A percentile compares a stretch with the other conserved stretches of the same genome.
Evolutionary conservation across 2,113 vertebrate species (phyloP).

Genomic region (Isurus oxyrinchus): DNA sequence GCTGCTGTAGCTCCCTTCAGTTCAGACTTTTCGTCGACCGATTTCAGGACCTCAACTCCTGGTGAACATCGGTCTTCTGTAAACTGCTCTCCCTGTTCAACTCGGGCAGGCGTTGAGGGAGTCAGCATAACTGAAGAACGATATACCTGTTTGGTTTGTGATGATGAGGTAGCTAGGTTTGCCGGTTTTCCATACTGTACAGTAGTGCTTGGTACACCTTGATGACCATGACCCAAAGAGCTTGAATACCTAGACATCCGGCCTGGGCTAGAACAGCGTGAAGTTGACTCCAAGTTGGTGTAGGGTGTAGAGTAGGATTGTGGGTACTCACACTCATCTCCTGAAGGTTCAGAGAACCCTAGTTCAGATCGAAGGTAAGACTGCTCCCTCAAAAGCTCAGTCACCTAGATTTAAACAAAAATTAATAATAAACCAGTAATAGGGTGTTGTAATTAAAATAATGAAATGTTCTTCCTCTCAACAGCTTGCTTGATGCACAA

Average conservation of each 20-base stretch:
- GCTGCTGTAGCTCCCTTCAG: conserved; percentile 4
- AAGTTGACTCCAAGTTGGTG: conserved; percentile 57
- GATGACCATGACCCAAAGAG: conserved; percentile 42
- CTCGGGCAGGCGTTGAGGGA: conserved; percentile 64
- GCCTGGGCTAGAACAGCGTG: conserved; percentile 67
- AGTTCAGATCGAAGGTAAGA: conserved; percentile 80
- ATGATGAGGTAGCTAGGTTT: conserved; percentile 27
- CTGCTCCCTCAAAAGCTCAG: conserved; percentile 83
- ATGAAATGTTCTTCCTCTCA: not conserved
- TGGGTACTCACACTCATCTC: conserved; percentile 59
- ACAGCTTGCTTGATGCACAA: not conserved
- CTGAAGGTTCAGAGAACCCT: conserved; percentile 58
- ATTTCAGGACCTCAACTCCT: conserved; percentile 40
- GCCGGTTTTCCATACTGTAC: not conserved
- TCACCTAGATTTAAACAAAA: conserved; percentile 61
- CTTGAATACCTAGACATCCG: conserved; percentile 50
- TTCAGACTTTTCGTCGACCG: conserved; percentile 46
- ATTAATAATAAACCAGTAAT: not conserved
- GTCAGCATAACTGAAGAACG: conserved; percentile 76
- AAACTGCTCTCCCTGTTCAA: conserved; percentile 40
- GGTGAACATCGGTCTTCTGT: not conserved
- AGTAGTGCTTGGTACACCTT: conserved; percentile 47
- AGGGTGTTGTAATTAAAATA: not conserved
- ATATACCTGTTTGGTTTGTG: conserved; percentile 61
- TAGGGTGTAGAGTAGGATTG: conserved; percentile 55